Evolutionary conservation across 1,140 invertebrate species (phyloP).

Genomic region (Brevipalpus yothersi): DNA sequence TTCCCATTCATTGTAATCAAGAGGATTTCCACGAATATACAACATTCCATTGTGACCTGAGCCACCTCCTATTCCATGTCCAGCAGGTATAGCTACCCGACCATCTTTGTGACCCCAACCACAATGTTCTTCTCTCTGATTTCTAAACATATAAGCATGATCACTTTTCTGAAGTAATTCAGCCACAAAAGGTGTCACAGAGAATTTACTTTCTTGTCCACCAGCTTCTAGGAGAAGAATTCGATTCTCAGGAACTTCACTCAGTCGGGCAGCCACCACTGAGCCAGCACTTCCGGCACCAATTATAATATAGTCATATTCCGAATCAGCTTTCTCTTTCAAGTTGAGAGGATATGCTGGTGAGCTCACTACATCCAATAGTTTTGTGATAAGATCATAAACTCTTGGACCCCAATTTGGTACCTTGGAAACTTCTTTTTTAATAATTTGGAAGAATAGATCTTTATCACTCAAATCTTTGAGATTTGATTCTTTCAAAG

Average conservation of each 20-base stretch:
- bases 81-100: constrained; percentile 24
- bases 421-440: too few species aligned
- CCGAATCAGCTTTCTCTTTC: not conserved
- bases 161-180: not conserved
- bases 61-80: constrained; percentile 32
- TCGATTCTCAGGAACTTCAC: not conserved
- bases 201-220: not conserved
- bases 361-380: too few species aligned
- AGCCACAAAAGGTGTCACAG: not conserved
- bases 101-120: constrained; percentile 27
- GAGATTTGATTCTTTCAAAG: too few species aligned
- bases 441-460: too few species aligned
- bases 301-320: not conserved
- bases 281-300: not conserved
- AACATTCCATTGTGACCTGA: constrained; percentile 83
- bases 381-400: too few species aligned
- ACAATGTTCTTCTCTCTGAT: not conserved
- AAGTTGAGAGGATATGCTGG: too few species aligned
- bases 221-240: not conserved
- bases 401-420: too few species aligned
- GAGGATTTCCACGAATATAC: constrained; percentile 69
- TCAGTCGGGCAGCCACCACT: not conserved
- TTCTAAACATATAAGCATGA: not conserved
- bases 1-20: constrained; percentile 83
- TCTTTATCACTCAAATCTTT: too few species aligned